Percentiles rank a stretch among this genome's conserved stretches.
Conservation (phyloP, 35 echinoderm and acorn worm species). For the Heliocidaris erythrogramma region DNA sequence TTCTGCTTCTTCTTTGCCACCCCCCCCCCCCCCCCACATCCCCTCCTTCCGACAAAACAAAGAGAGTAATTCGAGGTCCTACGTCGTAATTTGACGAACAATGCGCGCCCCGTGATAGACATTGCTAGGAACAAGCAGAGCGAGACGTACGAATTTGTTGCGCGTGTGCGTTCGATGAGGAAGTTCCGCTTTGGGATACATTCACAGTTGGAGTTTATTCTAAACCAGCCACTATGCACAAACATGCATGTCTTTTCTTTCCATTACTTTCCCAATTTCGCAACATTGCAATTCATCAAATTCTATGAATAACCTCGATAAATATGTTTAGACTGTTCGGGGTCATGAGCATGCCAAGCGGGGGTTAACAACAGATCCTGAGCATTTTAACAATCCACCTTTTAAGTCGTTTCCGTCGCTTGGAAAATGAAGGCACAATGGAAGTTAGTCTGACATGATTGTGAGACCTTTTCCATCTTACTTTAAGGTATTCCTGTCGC, state of each 20-base stretch:
- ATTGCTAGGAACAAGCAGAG: constrained; percentile 33
- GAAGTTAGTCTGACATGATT: background rate
- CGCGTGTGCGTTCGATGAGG: constrained; percentile 21
- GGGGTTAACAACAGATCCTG: constrained; percentile 8
- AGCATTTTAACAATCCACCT: background rate
- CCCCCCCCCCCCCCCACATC: background rate
- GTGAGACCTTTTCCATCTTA: background rate
- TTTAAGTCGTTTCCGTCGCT: constrained; percentile 2
- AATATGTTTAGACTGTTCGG: background rate
- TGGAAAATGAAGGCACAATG: background rate
- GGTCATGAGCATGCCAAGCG: background rate
- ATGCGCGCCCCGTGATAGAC: constrained; percentile 32
- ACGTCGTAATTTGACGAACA: constrained; percentile 42
- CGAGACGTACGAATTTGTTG: constrained; percentile 35
- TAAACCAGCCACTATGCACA: constrained; percentile 2
- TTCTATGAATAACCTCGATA: background rate
- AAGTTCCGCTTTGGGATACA: constrained; percentile 6
- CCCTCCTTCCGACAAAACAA: constrained; percentile 31
- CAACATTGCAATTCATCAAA: constrained; percentile 5
- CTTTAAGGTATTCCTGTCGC: background rate
- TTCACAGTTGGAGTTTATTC: constrained; percentile 3
- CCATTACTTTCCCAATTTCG: background rate
- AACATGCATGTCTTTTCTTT: background rate
- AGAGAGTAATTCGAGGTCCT: constrained; percentile 49
- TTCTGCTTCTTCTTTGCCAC: background rate